Evolutionary conservation across 2,113 vertebrate genomes (phyloP).

Genomic region (Xiphophorus hellerii): DNA sequence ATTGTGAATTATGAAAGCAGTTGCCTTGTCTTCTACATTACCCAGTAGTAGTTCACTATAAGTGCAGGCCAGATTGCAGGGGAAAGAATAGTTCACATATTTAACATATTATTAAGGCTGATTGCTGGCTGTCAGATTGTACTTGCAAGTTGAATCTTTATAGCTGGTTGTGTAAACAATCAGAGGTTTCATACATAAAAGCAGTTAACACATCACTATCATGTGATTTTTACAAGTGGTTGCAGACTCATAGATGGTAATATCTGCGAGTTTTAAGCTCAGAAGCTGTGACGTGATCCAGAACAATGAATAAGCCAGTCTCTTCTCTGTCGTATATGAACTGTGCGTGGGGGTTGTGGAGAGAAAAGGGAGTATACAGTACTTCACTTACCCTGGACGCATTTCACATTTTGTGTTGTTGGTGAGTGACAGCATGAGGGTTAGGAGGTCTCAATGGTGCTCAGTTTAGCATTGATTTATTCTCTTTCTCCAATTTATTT

Average conservation of each 20-base stretch:
- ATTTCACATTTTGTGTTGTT: constrained; percentile 36
- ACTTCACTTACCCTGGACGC: constrained; percentile 42
- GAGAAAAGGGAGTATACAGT: constrained; percentile 12
- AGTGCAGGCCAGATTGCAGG: not conserved
- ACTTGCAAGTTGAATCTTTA: not conserved
- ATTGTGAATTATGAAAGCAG: not conserved
- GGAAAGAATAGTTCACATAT: not conserved
- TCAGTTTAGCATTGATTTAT: constrained; percentile 82
- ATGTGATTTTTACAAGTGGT: not conserved
- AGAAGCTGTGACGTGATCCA: not conserved
- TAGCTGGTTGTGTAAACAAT: not conserved
- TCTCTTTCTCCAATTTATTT: constrained; percentile 80
- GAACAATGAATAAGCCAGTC: not conserved
- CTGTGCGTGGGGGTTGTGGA: constrained; percentile 11
- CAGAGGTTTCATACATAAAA: not conserved
- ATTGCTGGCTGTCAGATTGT: not conserved
- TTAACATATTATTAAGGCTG: not conserved
- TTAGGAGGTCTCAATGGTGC: constrained; percentile 74
- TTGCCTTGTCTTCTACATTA: not conserved
- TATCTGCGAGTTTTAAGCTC: not conserved
- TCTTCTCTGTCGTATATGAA: constrained; percentile 4
- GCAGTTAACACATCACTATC: not conserved
- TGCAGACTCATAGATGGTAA: not conserved
- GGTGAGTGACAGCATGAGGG: constrained; percentile 64
- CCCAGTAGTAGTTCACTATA: not conserved